Evolutionary conservation across 2,113 vertebrate genomes (phyloP).

Genomic region (Elephantulus edwardii): DNA sequence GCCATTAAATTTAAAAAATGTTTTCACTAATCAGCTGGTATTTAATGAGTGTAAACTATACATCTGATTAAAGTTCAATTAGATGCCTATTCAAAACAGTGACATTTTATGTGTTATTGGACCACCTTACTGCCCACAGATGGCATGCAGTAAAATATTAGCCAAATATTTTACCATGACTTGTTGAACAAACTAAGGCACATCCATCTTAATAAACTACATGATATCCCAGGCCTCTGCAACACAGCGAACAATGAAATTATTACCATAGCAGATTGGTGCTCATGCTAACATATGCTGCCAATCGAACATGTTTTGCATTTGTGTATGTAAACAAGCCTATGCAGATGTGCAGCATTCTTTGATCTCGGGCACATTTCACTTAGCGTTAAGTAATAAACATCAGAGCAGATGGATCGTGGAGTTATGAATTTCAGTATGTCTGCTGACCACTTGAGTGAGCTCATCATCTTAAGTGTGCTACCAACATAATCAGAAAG

Average conservation of each 20-base stretch:
- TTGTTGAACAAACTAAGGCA: constrained; percentile 73
- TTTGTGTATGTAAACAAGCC: constrained; percentile 62
- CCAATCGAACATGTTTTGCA: constrained; percentile 59
- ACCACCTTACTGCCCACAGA: constrained; percentile 80
- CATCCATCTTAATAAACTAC: constrained; percentile 72
- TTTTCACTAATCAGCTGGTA: constrained; percentile 62
- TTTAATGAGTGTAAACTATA: constrained; percentile 74
- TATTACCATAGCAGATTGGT: constrained; percentile 73
- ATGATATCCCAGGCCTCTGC: constrained; percentile 64
- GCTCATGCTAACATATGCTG: constrained; percentile 77
- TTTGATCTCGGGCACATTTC: constrained; percentile 54
- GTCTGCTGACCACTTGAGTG: constrained; percentile 1
- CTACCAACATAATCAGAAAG: neutral
- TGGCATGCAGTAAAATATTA: constrained; percentile 77
- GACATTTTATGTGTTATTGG: constrained; percentile 72
- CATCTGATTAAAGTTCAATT: constrained; percentile 77
- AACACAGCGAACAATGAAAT: constrained; percentile 68
- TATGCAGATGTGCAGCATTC: constrained; percentile 58
- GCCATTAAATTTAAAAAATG: constrained; percentile 55
- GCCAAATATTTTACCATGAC: constrained; percentile 78
- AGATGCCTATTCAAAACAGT: constrained; percentile 65
- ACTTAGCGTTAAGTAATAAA: constrained; percentile 53
- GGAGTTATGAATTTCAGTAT: neutral
- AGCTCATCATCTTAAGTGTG: neutral
- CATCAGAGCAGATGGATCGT: constrained; percentile 8